phyloP scores from a whole-genome alignment of 2,888 invertebrate genomes.

The Octonoba sinensis region DNA sequence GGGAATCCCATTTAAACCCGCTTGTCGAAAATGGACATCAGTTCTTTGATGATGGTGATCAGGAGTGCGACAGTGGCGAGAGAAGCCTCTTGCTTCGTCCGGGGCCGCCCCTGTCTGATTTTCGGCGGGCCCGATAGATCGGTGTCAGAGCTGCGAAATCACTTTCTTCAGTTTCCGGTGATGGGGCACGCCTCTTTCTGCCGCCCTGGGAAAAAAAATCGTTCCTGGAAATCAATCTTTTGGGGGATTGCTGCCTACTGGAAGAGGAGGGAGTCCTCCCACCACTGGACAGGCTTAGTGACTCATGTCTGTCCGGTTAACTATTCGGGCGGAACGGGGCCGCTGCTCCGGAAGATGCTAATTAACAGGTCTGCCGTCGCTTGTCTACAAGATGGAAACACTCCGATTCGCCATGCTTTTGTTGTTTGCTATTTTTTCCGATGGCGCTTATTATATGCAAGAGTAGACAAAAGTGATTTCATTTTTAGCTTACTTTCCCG shows the following conservation, averaged over 20 bases:
- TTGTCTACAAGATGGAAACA: too few relatives aligned
- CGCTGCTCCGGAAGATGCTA: too few relatives aligned
- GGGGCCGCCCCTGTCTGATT: conserved; percentile 50
- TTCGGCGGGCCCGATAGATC: conserved; percentile 8
- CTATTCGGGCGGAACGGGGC: conserved; percentile 18
- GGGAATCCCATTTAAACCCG: background rate
- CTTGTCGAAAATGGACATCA: conserved; percentile 8
- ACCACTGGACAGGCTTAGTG: conserved; percentile 17
- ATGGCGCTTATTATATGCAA: too few relatives aligned
- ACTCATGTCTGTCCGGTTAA: conserved; percentile 47
- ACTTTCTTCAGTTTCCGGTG: conserved; percentile 33
- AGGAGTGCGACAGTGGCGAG: conserved; percentile 10
- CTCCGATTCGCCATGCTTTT: too few relatives aligned
- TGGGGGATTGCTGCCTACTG: conserved; percentile 10
- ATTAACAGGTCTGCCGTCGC: too few relatives aligned
- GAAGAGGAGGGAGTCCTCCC: conserved; percentile 6
- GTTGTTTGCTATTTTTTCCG: too few relatives aligned
- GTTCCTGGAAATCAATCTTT: conserved; percentile 30
- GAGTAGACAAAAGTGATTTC: too few relatives aligned
- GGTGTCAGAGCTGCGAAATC: conserved; percentile 25
- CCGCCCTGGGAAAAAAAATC: conserved; percentile 28
- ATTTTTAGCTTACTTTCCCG: too few relatives aligned
- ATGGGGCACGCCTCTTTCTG: conserved; percentile 35
- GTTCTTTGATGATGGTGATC: conserved; percentile 33
- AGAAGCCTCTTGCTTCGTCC: conserved; percentile 8